These are phyloP conservation scores for Brachionus rubens DNA, from an alignment of 1,140 invertebrate species.

Conservation along the genomic window DNA sequence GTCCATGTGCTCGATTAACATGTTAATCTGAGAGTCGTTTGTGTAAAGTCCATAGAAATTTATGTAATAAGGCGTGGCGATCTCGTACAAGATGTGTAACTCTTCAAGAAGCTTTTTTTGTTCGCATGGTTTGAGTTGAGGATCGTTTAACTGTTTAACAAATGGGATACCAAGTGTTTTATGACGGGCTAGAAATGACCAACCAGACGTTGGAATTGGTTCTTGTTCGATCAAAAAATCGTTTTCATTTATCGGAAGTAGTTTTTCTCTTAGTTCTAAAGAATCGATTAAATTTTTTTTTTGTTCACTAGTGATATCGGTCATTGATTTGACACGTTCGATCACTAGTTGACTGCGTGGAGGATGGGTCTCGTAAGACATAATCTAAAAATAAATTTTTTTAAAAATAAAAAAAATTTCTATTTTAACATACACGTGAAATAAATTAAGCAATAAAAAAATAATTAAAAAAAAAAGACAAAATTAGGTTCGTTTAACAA, in stretches of 20 bases:
- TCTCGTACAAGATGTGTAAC: conserved; percentile 86
- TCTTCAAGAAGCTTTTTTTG: conserved; percentile 62
- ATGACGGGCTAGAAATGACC: neutral
- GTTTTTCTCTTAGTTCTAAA: too few species aligned
- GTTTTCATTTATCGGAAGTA: neutral
- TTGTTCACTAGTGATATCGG: too few species aligned
- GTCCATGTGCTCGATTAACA: conserved; percentile 99
- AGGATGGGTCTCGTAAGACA: too few species aligned
- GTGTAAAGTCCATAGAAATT: conserved; percentile 99
- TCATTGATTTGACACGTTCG: too few species aligned
- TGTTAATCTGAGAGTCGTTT: conserved; percentile 96
- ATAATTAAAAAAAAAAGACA: too few species aligned
- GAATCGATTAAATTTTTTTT: too few species aligned
- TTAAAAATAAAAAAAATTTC: too few species aligned
- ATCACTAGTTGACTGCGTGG: too few species aligned
- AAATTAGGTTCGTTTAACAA: too few species aligned
- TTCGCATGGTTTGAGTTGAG: neutral
- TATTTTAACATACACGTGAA: too few species aligned
- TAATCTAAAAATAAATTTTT: too few species aligned
- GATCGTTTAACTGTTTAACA: neutral
- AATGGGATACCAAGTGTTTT: neutral
- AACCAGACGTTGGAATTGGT: neutral
- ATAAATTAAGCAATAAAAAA: too few species aligned
- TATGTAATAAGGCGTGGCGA: conserved; percentile 99
- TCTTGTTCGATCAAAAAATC: neutral